Evolutionary conservation across 2,888 invertebrate genomes (phyloP).

Genomic region (Platycheirus albimanus): DNA sequence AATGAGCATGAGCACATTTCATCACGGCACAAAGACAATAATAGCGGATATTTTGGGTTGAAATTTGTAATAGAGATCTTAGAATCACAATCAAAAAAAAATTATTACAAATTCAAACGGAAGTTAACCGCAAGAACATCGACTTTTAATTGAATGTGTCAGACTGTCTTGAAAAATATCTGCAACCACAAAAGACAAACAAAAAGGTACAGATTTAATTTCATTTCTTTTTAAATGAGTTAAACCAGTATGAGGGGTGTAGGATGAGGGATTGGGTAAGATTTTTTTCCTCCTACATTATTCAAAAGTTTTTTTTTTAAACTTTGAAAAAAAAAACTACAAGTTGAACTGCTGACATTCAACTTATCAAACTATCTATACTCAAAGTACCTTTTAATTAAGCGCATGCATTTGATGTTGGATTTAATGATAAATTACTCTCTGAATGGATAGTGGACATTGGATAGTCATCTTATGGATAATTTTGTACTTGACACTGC

Average conservation of each 20-base stretch:
- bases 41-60: background rate
- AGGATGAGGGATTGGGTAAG: background rate
- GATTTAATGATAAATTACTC: background rate
- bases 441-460: background rate
- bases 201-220: background rate
- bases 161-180: background rate
- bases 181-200: background rate
- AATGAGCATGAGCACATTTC: background rate
- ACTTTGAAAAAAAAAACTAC: conserved; percentile 25
- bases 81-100: background rate
- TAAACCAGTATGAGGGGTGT: background rate
- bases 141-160: background rate
- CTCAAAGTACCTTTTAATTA: background rate
- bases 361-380: conserved; percentile 11
- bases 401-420: background rate
- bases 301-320: background rate
- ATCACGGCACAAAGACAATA: background rate
- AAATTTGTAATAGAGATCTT: background rate
- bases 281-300: background rate
- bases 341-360: conserved; percentile 41
- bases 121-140: background rate
- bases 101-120: background rate
- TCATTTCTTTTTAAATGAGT: background rate
- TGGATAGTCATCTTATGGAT: conserved; percentile 9
- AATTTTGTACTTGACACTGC: conserved; percentile 47